Evolutionary conservation across 2,113 vertebrate genomes (phyloP).

Genomic region (Lepisosteus oculatus): DNA sequence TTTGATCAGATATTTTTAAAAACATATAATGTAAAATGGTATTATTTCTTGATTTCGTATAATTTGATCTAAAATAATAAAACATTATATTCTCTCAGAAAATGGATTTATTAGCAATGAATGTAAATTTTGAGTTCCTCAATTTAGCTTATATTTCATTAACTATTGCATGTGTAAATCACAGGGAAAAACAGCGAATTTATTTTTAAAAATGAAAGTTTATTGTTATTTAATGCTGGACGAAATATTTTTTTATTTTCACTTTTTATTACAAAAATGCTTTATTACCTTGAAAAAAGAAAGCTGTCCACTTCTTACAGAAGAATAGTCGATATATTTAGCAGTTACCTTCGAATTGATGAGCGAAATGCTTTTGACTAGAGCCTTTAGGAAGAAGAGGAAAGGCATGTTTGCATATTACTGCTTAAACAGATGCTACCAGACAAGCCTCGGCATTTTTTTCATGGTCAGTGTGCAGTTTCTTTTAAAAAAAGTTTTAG

Average conservation of each 20-base stretch:
- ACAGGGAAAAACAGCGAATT: no score
- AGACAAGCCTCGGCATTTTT: constrained; percentile 56
- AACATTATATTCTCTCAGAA: no score
- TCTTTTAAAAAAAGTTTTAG: constrained; percentile 18
- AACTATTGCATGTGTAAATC: no score
- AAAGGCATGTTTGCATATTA: constrained; percentile 50
- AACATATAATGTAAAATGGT: constrained; percentile 11
- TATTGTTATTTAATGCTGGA: no score
- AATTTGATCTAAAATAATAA: constrained; percentile 13
- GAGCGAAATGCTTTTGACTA: constrained; percentile 51
- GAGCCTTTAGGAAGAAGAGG: constrained; percentile 58
- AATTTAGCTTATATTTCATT: no score
- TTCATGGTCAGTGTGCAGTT: constrained; percentile 45
- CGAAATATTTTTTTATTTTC: no score
- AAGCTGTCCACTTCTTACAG: constrained; percentile 40
- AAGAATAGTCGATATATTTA: constrained; percentile 31
- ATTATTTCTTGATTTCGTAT: constrained; percentile 23
- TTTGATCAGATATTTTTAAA: constrained; percentile 6
- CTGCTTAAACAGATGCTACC: constrained; percentile 59
- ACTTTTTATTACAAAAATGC: no score
- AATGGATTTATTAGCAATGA: no score
- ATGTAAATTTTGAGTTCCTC: no score
- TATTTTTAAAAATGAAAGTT: no score
- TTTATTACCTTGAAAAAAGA: constrained; percentile 53
- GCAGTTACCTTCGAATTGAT: constrained; percentile 53